These are phyloP conservation scores for Catajapyx aquilonaris DNA, from an alignment of 1,140 invertebrate species.

Conservation along the genomic window DNA sequence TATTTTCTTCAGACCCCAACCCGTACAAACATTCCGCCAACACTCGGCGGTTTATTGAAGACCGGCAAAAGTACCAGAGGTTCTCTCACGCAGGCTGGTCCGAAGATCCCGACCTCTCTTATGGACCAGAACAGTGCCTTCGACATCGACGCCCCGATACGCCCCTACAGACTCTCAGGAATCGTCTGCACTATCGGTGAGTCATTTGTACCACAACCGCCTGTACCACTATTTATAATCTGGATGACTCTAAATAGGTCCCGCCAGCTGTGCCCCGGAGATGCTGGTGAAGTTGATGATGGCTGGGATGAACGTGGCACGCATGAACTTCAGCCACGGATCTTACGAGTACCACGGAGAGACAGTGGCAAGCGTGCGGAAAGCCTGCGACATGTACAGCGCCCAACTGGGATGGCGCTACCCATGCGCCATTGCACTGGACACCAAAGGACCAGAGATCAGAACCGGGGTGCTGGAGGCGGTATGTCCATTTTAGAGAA, in stretches of 20 bases:
- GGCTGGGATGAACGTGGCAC: slow-evolving; percentile 93
- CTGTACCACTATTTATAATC: too few species aligned
- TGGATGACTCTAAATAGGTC: slow-evolving; percentile 40
- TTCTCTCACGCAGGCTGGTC: too few species aligned
- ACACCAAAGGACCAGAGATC: slow-evolving; percentile 96
- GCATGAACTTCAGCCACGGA: slow-evolving; percentile 96
- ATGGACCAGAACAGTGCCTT: slow-evolving; percentile 84
- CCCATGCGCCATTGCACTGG: slow-evolving; percentile 84
- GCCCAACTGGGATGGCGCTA: slow-evolving; percentile 47
- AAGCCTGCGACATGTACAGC: slow-evolving; percentile 60
- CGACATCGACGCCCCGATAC: slow-evolving; percentile 72
- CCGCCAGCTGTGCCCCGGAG: slow-evolving; percentile 61
- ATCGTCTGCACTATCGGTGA: slow-evolving; percentile 96
- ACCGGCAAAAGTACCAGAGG: too few species aligned
- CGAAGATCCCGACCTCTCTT: slow-evolving; percentile 39
- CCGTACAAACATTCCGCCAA: too few species aligned
- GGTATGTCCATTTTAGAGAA: slow-evolving; percentile 30
- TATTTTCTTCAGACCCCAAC: too few species aligned
- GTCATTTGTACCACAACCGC: too few species aligned
- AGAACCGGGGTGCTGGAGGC: slow-evolving; percentile 83
- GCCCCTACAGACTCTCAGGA: slow-evolving; percentile 68
- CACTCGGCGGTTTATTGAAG: too few species aligned
- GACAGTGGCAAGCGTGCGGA: slow-evolving; percentile 71
- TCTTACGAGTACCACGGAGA: slow-evolving; percentile 86
- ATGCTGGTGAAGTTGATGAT: slow-evolving; percentile 90